phyloP scores from a whole-genome alignment of 2,113 vertebrate genomes.

The Atlantisia rogersi region DNA sequence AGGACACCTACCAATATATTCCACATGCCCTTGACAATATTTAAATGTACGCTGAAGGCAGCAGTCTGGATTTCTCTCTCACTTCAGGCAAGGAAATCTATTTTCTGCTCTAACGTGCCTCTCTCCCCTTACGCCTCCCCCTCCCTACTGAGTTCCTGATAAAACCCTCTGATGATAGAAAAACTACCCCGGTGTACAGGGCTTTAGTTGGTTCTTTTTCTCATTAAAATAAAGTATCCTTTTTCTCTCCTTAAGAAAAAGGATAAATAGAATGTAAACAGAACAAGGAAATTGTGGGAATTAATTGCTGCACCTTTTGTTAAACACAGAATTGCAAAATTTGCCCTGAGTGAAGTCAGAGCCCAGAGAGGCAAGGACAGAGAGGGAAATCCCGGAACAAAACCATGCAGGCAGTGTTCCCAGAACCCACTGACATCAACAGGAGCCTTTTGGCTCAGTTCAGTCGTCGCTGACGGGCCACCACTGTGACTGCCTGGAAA shows the following conservation, averaged over 20 bases:
- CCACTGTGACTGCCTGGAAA: slow-evolving; percentile 43
- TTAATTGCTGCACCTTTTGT: background rate
- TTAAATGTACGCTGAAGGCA: slow-evolving; percentile 12
- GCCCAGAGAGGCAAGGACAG: background rate
- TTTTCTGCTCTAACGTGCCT: slow-evolving; percentile 42
- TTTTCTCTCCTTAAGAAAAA: background rate
- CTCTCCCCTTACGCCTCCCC: background rate
- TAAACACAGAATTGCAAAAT: background rate
- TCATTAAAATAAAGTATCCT: background rate
- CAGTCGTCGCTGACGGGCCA: background rate
- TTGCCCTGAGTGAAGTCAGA: background rate
- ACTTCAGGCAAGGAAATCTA: slow-evolving; percentile 32
- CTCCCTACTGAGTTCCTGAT: background rate
- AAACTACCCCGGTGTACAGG: background rate
- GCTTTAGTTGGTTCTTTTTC: background rate
- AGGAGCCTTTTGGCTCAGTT: slow-evolving; percentile 14
- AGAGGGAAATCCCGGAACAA: slow-evolving; percentile 41
- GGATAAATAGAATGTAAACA: background rate
- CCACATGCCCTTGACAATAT: slow-evolving; percentile 49
- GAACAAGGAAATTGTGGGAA: background rate
- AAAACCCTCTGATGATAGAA: background rate
- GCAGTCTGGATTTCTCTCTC: slow-evolving; percentile 31
- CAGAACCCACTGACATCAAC: slow-evolving; percentile 46
- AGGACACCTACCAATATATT: background rate
- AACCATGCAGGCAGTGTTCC: slow-evolving; percentile 41